These are phyloP conservation scores for Ethmia dodecea DNA, from an alignment of 2,888 invertebrate species.

Conservation along the genomic window DNA sequence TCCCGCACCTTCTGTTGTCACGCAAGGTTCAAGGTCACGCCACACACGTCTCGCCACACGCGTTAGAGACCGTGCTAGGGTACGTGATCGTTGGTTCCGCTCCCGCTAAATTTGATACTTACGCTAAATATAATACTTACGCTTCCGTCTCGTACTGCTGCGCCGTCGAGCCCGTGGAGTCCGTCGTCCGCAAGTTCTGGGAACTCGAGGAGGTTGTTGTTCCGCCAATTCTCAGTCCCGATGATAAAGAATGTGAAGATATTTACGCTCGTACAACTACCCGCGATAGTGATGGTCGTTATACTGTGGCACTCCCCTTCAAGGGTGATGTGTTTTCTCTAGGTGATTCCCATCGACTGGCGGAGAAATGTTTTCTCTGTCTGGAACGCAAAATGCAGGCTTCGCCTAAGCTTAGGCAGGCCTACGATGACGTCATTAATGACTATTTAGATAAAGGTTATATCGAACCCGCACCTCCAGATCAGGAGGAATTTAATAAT, in stretches of 20 bases:
- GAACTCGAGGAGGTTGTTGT: constrained; percentile 4
- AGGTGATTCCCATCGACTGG: constrained; percentile 7
- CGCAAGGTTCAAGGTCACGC: not conserved
- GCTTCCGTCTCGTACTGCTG: not conserved
- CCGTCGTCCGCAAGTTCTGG: constrained; percentile 1
- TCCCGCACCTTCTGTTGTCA: constrained; percentile 8
- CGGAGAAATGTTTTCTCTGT: constrained; percentile 6
- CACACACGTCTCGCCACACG: constrained; percentile 5
- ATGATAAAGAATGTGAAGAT: constrained; percentile 9
- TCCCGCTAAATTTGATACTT: not conserved
- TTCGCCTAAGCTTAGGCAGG: not conserved
- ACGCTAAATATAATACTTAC: too few species aligned
- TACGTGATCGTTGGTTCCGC: constrained; percentile 3
- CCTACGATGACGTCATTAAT: constrained; percentile 6
- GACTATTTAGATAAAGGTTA: constrained; percentile 10
- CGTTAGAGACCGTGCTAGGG: constrained; percentile 5
- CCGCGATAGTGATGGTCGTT: constrained; percentile 2
- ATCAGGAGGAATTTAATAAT: not conserved
- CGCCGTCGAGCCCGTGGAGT: not conserved
- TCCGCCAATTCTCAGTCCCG: constrained; percentile 2
- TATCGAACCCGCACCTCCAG: not conserved
- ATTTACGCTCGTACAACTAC: not conserved
- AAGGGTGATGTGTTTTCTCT: constrained; percentile 3
- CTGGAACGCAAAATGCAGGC: constrained; percentile 8
- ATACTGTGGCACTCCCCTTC: constrained; percentile 8